Conservation (phyloP, 2,797 vertebrate species). For the Xiphophorus birchmanni region DNA sequence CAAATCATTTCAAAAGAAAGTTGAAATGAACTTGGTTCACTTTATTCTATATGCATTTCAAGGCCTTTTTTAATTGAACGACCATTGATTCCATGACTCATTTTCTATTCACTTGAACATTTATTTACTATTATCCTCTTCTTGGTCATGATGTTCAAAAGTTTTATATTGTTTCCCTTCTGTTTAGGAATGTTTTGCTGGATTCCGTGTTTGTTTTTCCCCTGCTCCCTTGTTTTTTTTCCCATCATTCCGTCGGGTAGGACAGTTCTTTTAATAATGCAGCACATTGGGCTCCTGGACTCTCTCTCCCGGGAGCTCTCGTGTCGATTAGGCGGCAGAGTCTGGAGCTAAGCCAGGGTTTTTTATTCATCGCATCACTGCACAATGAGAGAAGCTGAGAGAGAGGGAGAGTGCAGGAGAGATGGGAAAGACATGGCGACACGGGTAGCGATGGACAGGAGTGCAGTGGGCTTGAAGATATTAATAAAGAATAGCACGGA, state of each 20-base stretch:
- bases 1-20: constrained; percentile 8
- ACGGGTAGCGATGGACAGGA: constrained; percentile 54
- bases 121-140: constrained; percentile 8
- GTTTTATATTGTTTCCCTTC: constrained; percentile 12
- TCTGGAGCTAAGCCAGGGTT: constrained; percentile 67
- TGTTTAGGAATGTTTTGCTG: constrained; percentile 12
- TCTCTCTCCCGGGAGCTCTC: constrained; percentile 70
- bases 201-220: constrained; percentile 31
- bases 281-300: constrained; percentile 67
- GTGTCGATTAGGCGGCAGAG: constrained; percentile 74
- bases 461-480: constrained; percentile 36
- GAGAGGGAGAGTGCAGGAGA: constrained; percentile 46
- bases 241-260: constrained; percentile 48
- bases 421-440: constrained; percentile 54
- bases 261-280: constrained; percentile 77
- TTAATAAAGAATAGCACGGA: constrained; percentile 42
- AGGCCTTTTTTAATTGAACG: not conserved
- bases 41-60: not conserved
- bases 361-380: constrained; percentile 72
- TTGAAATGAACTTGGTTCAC: constrained; percentile 19
- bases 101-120: constrained; percentile 8
- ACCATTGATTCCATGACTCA: not conserved
- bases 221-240: constrained; percentile 34
- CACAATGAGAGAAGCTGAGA: constrained; percentile 60
- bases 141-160: constrained; percentile 13